Evolutionary conservation across 2,888 invertebrate genomes (phyloP), one percentile per base, ranked within the genome.

Genomic region (Machimus atricapillus): DNA sequence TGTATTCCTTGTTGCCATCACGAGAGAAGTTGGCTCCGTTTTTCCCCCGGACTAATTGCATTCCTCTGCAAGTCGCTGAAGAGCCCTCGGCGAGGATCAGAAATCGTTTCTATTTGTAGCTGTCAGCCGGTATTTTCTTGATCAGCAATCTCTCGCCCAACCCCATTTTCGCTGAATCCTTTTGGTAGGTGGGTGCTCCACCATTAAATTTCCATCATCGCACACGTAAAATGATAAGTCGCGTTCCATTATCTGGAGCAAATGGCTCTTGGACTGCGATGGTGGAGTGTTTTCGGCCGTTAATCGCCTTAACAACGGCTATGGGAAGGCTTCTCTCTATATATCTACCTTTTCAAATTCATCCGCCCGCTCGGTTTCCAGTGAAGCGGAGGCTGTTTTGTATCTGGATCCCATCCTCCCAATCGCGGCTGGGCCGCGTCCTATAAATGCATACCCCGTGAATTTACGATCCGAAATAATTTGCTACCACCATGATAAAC

Each of bases 181-280:
- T 78, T 23, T 4, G n/a, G n/a, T n/a, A n/a, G 43, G 27, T 19
- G 31, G 27, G 52, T 52, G 52, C 52, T 23, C 14, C 74, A 16
- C 46, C 85, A 85, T 74, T 76, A 76, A 85, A 85, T 74, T 85
- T 85, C 74, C 74, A 85, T 85, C 85, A 74, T 52, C 74, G 85
- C 46, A 85, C 85, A 76, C 46, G 74, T 52, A 52, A 85, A 85
- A 85, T 85, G 76, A 85, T 85, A 85, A 85, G 85, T 85, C 85
- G 76, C 76, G 46, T 85, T 74, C 76, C 85, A 85, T 85, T 85
- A 85, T 85, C 74, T 85, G 31, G 31, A 19, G 46, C 43, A 46
- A 85, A 85, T 85, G 85, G 85, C 46, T 85, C 85, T 76, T 85
- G 76, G 85, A 76, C 74, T 76, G 23, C 19, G 85, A 46, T 85